Percentiles rank a stretch among this genome's conserved stretches.
phyloP scores from a whole-genome alignment of 2,888 invertebrate genomes.

The Enoplolaimus lenunculus region DNA sequence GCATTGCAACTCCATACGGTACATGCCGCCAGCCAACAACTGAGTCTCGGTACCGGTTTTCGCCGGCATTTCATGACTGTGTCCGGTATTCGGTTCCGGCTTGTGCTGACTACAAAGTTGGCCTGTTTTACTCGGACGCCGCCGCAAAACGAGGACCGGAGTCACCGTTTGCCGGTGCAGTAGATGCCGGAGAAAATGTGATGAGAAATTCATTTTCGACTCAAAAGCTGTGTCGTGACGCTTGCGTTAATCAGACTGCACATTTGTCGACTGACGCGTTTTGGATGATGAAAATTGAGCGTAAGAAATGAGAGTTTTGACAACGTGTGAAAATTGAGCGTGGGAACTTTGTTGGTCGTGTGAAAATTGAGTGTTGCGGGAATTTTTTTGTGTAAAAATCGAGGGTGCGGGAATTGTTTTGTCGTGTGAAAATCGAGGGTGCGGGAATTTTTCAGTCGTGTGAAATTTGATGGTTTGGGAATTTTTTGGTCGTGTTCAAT shows the following conservation, averaged over 20 bases:
- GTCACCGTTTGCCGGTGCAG: too few relatives aligned
- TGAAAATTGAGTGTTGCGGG: not conserved
- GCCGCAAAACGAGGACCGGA: too few relatives aligned
- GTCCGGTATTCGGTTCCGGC: not conserved
- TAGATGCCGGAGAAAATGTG: too few relatives aligned
- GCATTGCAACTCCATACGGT: too few relatives aligned
- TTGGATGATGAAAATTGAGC: not conserved
- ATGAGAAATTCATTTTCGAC: not conserved
- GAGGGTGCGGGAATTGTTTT: too few relatives aligned
- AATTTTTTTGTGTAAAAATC: not conserved
- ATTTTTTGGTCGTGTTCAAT: too few relatives aligned
- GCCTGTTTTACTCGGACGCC: not conserved
- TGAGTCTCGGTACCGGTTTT: not conserved
- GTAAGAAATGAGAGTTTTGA: too few relatives aligned
- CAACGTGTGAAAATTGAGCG: too few relatives aligned
- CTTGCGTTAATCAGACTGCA: not conserved
- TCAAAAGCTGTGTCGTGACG: not conserved
- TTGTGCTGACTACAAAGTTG: not conserved
- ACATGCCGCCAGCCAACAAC: too few relatives aligned
- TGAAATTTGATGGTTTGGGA: too few relatives aligned
- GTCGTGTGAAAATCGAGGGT: too few relatives aligned
- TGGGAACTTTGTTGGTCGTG: not conserved
- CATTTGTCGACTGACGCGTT: not conserved
- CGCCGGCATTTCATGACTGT: not conserved
- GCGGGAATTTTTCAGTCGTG: too few relatives aligned